A percentile compares a stretch with the other conserved stretches of the same genome.
phyloP scores from a whole-genome alignment of 2,113 vertebrate genomes.

The Microtus pennsylvanicus region DNA sequence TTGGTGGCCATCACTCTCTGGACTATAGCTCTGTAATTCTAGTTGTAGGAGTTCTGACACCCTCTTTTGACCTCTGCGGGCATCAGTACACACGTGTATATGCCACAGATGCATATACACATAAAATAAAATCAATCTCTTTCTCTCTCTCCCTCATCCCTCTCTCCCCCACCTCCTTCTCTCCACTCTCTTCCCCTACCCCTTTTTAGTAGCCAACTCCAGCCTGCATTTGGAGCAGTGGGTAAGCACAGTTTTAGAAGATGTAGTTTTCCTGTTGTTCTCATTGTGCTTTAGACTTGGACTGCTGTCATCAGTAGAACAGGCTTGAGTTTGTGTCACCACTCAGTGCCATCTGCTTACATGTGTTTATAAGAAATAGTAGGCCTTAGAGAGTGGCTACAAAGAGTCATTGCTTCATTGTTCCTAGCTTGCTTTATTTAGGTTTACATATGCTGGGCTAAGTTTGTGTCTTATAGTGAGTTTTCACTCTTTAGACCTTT shows the following conservation, averaged over 20 bases:
- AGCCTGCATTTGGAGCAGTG: conserved; percentile 34
- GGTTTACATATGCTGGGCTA: conserved; percentile 3
- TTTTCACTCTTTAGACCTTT: conserved; percentile 50
- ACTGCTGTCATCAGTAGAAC: conserved; percentile 19
- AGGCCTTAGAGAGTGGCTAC: background rate
- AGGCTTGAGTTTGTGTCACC: conserved; percentile 39
- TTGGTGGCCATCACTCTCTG: background rate
- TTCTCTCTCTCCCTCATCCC: background rate
- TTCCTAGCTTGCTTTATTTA: conserved; percentile 25
- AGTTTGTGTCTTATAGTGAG: background rate
- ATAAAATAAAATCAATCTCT: background rate
- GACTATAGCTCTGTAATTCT: background rate
- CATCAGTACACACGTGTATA: background rate
- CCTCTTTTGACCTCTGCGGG: background rate
- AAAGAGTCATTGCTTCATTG: conserved; percentile 56
- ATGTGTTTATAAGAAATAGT: background rate
- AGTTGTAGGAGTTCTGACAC: background rate
- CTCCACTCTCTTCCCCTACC: no score
- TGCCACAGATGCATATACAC: background rate
- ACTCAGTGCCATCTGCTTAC: conserved; percentile 43
- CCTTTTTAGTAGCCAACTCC: background rate
- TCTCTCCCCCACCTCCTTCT: no score
- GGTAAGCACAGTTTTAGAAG: background rate
- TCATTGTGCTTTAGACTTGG: conserved; percentile 12
- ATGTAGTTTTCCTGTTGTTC: background rate